Percentiles rank a stretch among this genome's conserved stretches.
phyloP scores from a whole-genome alignment of 1,140 invertebrate species.

The Microplitis mediator region DNA sequence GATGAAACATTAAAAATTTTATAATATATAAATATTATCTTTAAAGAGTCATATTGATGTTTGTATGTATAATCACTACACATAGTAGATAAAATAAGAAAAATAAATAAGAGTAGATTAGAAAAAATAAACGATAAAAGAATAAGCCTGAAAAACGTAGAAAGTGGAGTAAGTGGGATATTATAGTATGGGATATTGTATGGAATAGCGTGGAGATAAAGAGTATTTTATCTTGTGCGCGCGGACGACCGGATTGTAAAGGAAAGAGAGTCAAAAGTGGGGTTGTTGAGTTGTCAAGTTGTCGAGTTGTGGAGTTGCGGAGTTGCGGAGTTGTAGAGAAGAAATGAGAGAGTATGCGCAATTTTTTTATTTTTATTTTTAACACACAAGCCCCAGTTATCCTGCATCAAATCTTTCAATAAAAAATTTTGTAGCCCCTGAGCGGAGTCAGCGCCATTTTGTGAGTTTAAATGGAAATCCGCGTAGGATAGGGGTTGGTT shows the following conservation, averaged over 20 bases:
- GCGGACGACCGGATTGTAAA: conserved; percentile 47
- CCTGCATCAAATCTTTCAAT: conserved; percentile 62
- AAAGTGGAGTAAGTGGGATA: conserved; percentile 18
- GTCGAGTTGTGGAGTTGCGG: conserved; percentile 1
- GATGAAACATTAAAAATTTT: too few relatives aligned
- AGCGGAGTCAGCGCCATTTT: conserved; percentile 61
- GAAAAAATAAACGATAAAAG: too few relatives aligned
- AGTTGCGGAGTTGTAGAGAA: neutral
- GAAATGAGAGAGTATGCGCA: conserved; percentile 13
- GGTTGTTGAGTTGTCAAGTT: neutral
- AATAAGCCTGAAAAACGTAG: conserved; percentile 6
- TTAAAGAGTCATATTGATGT: neutral
- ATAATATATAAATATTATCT: too few relatives aligned
- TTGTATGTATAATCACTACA: neutral
- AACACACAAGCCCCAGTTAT: conserved; percentile 41
- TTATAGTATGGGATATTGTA: conserved; percentile 17
- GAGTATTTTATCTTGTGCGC: conserved; percentile 56
- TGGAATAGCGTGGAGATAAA: conserved; percentile 53
- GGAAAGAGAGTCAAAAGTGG: neutral
- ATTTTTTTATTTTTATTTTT: conserved; percentile 14
- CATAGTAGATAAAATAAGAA: neutral
- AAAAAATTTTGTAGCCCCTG: conserved; percentile 62
- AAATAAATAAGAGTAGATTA: too few relatives aligned
- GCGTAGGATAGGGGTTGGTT: conserved; percentile 34
- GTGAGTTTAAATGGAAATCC: conserved; percentile 64